Base-by-base conservation (phyloP, 2,797 vertebrate genomes). In the Danio kyathit region DNA sequence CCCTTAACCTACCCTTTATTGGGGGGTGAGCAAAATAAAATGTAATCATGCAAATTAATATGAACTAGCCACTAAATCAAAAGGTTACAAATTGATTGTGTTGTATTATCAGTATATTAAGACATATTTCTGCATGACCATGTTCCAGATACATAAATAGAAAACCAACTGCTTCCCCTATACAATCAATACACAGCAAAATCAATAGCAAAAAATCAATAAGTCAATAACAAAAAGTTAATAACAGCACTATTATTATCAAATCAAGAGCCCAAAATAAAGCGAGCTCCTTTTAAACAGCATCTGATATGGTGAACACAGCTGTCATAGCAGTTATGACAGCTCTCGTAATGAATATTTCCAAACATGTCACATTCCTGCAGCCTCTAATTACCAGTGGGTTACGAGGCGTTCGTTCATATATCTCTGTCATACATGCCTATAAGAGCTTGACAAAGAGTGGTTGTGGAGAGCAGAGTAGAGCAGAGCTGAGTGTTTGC, bases 321-420 rank as follows among this genome's bases (percentile, higher is more conserved):
- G 46, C 57, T 52, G 66, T 49, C 74, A 52, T 46, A 41, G 52
- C 44, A 38, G 46, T 41, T 51, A 19, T 29, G 76, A 79, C 57
- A 71, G 66, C 76, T 71, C 44, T n/a, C 29, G 10, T 71, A 63
- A 79, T 79, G 13, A 71, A 61, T 61, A 63, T 71, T 60, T 69
- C 56, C 40, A 63, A 79, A 71, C 76, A 77, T 67, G 52, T 29
- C 75, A 40, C 75, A 79, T 52, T 79, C 65, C 56, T 43, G 76
- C 76, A 79, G 76, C 9, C 29, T 79, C 43, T 61, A 79, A 79
- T 71, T 79, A 71, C 67, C 66, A 44, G 46, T 41, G 57, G 57
- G 56, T 71, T 60, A 79, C 19, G 12, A 79, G 56, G 60, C 6
- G 9, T 16, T 16, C 9, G 46, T 61, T 52, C 66, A 43, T 79